phyloP scores from a whole-genome alignment of 2,113 vertebrate species.

The Chaetura pelagica region DNA sequence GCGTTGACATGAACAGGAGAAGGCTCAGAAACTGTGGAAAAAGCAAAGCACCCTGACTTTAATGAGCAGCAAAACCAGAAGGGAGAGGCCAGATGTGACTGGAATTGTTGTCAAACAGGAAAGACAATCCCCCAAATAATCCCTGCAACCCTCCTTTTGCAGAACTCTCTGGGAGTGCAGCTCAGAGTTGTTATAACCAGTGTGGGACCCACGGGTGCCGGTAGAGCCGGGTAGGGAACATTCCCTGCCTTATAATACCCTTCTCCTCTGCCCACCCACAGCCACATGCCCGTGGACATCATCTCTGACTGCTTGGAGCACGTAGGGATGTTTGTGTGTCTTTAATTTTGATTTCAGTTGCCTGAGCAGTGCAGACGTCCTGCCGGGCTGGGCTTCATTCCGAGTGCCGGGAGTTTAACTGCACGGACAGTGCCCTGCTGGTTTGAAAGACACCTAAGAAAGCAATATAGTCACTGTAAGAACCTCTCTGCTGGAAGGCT shows the following conservation, averaged over 20 bases:
- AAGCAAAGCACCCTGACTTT: not conserved
- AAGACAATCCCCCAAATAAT: not conserved
- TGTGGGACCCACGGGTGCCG: rapidly evolving
- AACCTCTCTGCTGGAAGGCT: slow-evolving; percentile 34
- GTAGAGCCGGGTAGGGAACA: not conserved
- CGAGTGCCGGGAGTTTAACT: not conserved
- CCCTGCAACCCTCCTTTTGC: not conserved
- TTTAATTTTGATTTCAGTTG: not conserved
- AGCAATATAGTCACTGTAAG: slow-evolving; percentile 15
- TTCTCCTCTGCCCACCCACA: not conserved
- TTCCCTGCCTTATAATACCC: not conserved
- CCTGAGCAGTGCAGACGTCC: not conserved
- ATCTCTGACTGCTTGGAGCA: not conserved
- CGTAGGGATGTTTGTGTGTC: not conserved
- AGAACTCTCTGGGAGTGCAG: not conserved
- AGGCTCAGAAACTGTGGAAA: not conserved
- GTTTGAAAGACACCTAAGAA: slow-evolving; percentile 52
- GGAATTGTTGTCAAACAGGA: not conserved
- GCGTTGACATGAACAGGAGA: not conserved
- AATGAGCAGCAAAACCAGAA: slow-evolving; percentile 12
- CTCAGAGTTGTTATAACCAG: not conserved
- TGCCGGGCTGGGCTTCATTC: slow-evolving; percentile 23
- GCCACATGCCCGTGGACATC: rapidly evolving
- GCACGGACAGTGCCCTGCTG: slow-evolving; percentile 8
- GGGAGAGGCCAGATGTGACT: slow-evolving; percentile 19